Percentiles rank a stretch among this genome's conserved stretches.
Conservation (phyloP, 2,797 vertebrate species). For the Anas capensis region DNA sequence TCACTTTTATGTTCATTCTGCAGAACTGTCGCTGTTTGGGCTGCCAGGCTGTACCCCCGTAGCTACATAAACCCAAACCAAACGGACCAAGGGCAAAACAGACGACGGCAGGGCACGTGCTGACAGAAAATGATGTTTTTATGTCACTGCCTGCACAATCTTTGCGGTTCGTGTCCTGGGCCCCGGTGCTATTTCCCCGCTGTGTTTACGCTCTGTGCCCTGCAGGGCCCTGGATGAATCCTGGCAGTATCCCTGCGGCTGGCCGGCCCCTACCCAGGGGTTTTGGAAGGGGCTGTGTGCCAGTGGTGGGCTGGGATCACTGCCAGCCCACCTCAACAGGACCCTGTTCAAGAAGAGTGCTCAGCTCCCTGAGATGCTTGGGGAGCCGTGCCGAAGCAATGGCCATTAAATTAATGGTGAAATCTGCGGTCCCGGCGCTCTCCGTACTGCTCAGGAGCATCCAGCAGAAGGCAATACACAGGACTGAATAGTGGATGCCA, state of each 20-base stretch:
- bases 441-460: background rate
- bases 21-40: background rate
- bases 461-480: background rate
- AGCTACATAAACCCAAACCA: background rate
- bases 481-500: background rate
- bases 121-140: background rate
- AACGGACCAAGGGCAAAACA: background rate
- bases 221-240: background rate
- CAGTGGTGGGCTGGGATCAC: background rate
- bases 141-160: background rate
- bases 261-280: fast-evolving
- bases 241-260: background rate
- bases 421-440: background rate
- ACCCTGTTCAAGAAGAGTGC: background rate
- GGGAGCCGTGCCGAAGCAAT: background rate
- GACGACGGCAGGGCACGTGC: background rate
- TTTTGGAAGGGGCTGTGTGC: background rate
- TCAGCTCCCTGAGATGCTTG: background rate
- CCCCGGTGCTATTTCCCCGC: background rate
- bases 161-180: background rate
- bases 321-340: background rate
- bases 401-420: background rate
- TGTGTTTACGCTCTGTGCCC: background rate
- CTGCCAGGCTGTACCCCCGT: background rate
- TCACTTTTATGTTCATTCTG: background rate